Conservation (phyloP, 2,888 invertebrate species). For the Cecidostiba fungosa region DNA sequence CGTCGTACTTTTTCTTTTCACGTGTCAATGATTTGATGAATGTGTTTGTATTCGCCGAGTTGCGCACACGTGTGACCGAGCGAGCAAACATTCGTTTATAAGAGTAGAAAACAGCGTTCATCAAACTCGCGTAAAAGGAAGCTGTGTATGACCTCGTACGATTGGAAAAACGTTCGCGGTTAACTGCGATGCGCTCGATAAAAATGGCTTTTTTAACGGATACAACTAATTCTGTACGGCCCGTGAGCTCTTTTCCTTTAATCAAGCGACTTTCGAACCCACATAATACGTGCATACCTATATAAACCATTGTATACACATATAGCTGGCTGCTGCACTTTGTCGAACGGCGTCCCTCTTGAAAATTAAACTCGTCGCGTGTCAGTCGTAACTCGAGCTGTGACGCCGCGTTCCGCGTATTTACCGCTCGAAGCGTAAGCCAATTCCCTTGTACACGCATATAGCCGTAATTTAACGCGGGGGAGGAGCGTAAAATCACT, state of each 20-base stretch:
- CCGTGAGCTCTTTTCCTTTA: too few relatives aligned
- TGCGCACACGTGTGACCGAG: neutral
- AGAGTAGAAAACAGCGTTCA: neutral
- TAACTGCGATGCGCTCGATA: too few relatives aligned
- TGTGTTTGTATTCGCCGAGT: neutral
- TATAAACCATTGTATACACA: too few relatives aligned
- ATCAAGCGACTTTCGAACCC: too few relatives aligned
- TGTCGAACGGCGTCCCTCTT: too few relatives aligned
- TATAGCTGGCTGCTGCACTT: too few relatives aligned
- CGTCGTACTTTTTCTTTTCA: neutral
- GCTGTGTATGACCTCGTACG: too few relatives aligned
- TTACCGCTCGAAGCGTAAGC: neutral
- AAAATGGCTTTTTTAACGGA: too few relatives aligned
- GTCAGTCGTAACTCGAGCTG: neutral
- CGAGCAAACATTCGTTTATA: neutral
- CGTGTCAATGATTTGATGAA: neutral
- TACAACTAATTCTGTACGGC: too few relatives aligned
- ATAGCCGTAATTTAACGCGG: slow-evolving; percentile 7
- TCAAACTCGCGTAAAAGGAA: neutral
- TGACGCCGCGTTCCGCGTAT: neutral
- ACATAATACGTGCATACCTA: too few relatives aligned
- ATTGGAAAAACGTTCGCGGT: too few relatives aligned
- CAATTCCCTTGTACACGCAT: neutral
- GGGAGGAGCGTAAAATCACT: neutral
- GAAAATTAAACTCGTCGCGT: neutral